Conservation (phyloP, 2,888 invertebrate species). For the Drosophila formosana region DNA sequence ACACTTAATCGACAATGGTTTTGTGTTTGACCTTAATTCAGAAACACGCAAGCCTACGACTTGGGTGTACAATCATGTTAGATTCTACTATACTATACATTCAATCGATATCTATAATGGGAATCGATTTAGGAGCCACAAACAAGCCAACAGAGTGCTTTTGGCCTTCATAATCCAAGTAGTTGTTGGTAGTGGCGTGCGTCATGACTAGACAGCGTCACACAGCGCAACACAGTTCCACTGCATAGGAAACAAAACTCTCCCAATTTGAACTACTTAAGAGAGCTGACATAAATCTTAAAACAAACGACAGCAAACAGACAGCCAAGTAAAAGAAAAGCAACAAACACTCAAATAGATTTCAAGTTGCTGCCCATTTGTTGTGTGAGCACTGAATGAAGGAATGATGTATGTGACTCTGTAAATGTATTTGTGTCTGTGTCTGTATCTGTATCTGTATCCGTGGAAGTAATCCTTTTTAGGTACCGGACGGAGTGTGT, state of each 20-base stretch:
- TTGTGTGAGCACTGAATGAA: conserved; percentile 24
- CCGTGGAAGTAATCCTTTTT: conserved; percentile 35
- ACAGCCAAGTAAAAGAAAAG: conserved; percentile 10
- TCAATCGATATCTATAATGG: conserved; percentile 36
- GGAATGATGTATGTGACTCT: conserved; percentile 32
- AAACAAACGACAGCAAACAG: conserved; percentile 23
- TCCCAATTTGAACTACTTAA: conserved; percentile 39
- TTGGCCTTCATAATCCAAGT: conserved; percentile 23
- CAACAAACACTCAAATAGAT: conserved; percentile 2
- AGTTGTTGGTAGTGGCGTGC: conserved; percentile 10
- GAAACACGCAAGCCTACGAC: conserved; percentile 46
- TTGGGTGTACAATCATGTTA: conserved; percentile 14
- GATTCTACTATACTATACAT: conserved; percentile 3
- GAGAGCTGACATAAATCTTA: conserved; percentile 29
- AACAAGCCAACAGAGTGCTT: background rate
- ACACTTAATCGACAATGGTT: conserved; percentile 24
- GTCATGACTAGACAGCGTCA: conserved; percentile 20
- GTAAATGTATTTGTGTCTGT: conserved; percentile 3
- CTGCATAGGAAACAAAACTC: conserved; percentile 15
- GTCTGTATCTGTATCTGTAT: conserved; percentile 5
- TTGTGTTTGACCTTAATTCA: conserved; percentile 58
- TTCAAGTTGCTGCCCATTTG: conserved; percentile 18
- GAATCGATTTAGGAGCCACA: conserved; percentile 39
- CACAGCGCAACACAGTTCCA: conserved; percentile 10
- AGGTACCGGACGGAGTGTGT: background rate